Evolutionary conservation across 2,113 vertebrate species (phyloP), one percentile per base, ranked within the genome.

Genomic region (Eonycteris spelaea): DNA sequence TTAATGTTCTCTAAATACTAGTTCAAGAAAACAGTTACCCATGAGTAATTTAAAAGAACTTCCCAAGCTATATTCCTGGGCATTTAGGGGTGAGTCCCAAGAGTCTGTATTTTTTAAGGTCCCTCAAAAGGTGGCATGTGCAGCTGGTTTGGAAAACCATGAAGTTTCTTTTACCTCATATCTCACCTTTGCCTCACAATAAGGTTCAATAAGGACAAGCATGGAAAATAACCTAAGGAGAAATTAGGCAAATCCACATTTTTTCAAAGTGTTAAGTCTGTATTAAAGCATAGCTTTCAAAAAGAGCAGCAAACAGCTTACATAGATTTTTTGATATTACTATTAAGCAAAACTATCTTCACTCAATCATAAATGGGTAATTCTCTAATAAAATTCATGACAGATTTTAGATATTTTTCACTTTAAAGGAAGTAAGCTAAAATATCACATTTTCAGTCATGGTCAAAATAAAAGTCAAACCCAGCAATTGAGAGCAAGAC

Each of bases 391-490:
- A 97, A 18, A 19, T 90, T 5, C 35, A 12, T 65, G 86, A 97
- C 63, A 97, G 15, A 80, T 91, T 15, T 87, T 30, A 65, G 13
- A n/a, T 86, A 95, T 89, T 63, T 91, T 79, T 74, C 24, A 71
- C 18, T 70, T 43, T 75, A 96, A 97, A 97, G 90, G 67, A 97
- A 3, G 3, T 70, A 33, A 95, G 30, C 43, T 51, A 89, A 97
- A 95, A 93, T 45, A 94, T 95, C 78, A 86, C 55, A 14, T 94
- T 77, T 97, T 48, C 57, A 70, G 45, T 71, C 22, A 94, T 74
- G 93, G 14, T 28, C 13, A 86, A 97, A 98, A 90, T 63, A 92
- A 97, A 97, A 74, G 43, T 55, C 65, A 97, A 97, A 95, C 2
- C 4, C 21, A 93, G 59, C 11, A 86, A 53, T 8, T 83, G 5